Percentiles rank a stretch among this genome's conserved stretches.
phyloP scores from a whole-genome alignment of 1,140 invertebrate species.

The Lethocerus indicus region DNA sequence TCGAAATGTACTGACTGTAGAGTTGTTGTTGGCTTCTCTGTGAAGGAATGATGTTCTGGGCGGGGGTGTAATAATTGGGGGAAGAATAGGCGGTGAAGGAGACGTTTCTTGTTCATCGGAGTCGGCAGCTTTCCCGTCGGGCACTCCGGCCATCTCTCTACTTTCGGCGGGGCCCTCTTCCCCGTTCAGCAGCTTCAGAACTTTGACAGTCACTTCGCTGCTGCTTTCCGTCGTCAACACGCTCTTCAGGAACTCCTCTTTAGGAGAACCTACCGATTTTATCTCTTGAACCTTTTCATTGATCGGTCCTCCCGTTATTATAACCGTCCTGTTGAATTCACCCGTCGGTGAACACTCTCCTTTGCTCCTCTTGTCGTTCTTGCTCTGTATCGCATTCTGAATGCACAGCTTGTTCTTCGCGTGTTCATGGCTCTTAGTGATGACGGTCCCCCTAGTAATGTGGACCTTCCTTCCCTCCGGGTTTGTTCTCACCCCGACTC shows the following conservation, averaged over 20 bases:
- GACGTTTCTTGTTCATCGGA: slow-evolving; percentile 27
- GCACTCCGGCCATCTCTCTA: slow-evolving; percentile 58
- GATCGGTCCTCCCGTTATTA: slow-evolving; percentile 13
- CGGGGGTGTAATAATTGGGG: no score
- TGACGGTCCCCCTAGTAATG: slow-evolving; percentile 21
- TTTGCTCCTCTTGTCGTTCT: slow-evolving; percentile 7
- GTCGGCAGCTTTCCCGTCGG: slow-evolving; percentile 58
- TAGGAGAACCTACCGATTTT: background rate
- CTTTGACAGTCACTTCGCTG: slow-evolving; percentile 13
- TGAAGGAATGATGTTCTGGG: slow-evolving; percentile 14
- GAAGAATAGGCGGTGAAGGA: slow-evolving; percentile 12
- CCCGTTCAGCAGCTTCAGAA: slow-evolving; percentile 10
- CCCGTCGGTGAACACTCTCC: background rate
- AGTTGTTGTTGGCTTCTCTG: slow-evolving; percentile 11
- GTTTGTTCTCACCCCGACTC: slow-evolving; percentile 6
- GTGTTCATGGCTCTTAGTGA: slow-evolving; percentile 24
- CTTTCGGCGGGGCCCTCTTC: slow-evolving; percentile 22
- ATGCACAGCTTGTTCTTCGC: slow-evolving; percentile 22
- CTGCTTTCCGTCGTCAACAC: background rate
- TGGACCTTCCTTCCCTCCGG: slow-evolving; percentile 19
- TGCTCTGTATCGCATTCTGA: slow-evolving; percentile 9
- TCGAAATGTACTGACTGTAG: no score
- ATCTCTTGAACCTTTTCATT: slow-evolving; percentile 5
- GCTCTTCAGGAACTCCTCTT: background rate
- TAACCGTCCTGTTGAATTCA: slow-evolving; percentile 17